Evolutionary conservation across 2,888 invertebrate genomes (phyloP), one percentile per base, ranked within the genome.

Genomic region (Eretmocerus hayati): DNA sequence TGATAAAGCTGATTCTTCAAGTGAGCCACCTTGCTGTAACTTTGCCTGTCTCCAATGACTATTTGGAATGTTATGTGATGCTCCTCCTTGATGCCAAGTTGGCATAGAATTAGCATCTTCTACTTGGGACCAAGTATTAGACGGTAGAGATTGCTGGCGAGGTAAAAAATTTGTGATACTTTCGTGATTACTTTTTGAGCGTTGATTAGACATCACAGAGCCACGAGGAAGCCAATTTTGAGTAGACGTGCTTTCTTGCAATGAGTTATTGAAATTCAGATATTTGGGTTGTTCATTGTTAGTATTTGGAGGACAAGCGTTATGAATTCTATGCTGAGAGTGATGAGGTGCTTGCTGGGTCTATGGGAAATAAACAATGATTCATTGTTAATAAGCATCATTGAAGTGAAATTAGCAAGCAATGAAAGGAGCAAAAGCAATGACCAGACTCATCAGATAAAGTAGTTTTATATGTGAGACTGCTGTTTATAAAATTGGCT

Each of bases 161-260:
- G 48, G 48, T 36, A 55, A 53, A 47, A 50, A 46, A 32, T 41
- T 58, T 40, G 55, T 37, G 15, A 48, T 42, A 18, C 44, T 53
- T 35, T 63, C 62, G 5, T 58, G 57, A 56, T 58, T 64, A 39
- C 56, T 62, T 50, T 58, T 57, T 9, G 58, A 59, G 61, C 63
- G 64, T 8, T 63, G 59, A 50, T 58, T 58, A 11, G 56, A 32
- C 32, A 54, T 23, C 6, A 38, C 18, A 39, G 40, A 50, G 32
- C 46, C 50, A 47, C 6, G 59, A 22, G 45, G 41, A 43, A 44
- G 40, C 55, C 58, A 59, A 31, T 54, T 56, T 40, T 50, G 48
- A 6, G 36, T n/a, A 50, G 15, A 48, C 20, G 41, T 22, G 21
- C n/a, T 51, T 38, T 45, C 46, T 43, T 48, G 47, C 19, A 23